phyloP scores from a whole-genome alignment of 2,113 vertebrate genomes.

The Parotia lawesii region DNA sequence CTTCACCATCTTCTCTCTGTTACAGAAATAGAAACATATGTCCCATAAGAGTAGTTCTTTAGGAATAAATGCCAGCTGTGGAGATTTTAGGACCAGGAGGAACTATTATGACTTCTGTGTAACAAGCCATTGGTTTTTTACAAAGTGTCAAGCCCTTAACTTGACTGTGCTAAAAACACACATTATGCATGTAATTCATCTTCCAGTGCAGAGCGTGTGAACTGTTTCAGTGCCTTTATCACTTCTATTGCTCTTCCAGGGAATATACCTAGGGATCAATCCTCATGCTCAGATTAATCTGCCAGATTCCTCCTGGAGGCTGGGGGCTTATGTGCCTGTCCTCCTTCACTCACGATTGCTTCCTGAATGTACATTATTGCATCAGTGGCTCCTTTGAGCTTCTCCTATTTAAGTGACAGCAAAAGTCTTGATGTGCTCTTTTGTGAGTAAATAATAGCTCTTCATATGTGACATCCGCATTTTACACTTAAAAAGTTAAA shows the following conservation, averaged over 20 bases:
- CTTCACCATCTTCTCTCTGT: not conserved
- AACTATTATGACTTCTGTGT: not conserved
- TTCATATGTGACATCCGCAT: not conserved
- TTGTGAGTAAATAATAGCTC: not conserved
- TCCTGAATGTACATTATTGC: not conserved
- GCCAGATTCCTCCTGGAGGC: not conserved
- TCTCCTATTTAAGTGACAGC: not conserved
- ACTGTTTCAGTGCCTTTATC: not conserved
- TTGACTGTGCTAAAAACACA: not conserved
- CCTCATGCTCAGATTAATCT: not conserved
- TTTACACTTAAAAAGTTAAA: not conserved
- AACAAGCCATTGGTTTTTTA: not conserved
- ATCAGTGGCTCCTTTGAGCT: not conserved
- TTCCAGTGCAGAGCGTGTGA: not conserved
- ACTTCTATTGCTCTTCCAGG: not conserved
- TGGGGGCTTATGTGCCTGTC: not conserved
- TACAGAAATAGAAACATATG: not conserved
- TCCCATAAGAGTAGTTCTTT: not conserved
- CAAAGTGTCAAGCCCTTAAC: constrained; percentile 1
- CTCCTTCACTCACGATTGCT: not conserved
- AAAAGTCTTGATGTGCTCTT: not conserved
- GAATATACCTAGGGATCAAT: not conserved
- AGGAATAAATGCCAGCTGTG: constrained; percentile 21
- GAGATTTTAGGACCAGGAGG: not conserved
- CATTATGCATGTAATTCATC: not conserved